Conservation (phyloP, 1,140 invertebrate species). For the Stratiolaelaps scimitus region DNA sequence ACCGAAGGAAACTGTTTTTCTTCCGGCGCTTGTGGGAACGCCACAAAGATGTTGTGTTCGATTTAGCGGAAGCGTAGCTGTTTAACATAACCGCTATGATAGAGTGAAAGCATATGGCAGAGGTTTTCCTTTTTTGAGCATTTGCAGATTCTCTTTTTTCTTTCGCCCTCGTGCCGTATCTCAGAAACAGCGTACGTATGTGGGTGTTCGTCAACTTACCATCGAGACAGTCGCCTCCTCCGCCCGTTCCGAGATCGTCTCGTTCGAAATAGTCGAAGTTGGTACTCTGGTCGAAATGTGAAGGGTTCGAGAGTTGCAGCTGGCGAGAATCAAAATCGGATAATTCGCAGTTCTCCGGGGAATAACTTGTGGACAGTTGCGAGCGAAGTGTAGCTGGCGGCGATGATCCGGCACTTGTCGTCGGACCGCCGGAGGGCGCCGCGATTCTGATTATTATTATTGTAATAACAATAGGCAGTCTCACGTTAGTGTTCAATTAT, state of each 20-base stretch:
- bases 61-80: no score
- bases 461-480: neutral
- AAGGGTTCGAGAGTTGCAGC: conserved; percentile 65
- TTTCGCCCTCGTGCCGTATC: no score
- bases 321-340: conserved; percentile 70
- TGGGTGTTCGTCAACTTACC: conserved; percentile 33
- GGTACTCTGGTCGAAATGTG: conserved; percentile 64
- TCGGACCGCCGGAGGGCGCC: conserved; percentile 47
- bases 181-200: no score
- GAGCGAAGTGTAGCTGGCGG: conserved; percentile 20
- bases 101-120: no score
- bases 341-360: conserved; percentile 66
- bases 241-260: conserved; percentile 30
- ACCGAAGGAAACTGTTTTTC: no score
- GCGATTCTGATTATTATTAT: conserved; percentile 38
- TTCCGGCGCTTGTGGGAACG: no score
- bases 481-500: neutral
- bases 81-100: no score
- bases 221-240: conserved; percentile 34
- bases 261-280: conserved; percentile 78
- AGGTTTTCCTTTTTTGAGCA: no score
- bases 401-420: conserved; percentile 12
- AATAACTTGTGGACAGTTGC: conserved; percentile 4
- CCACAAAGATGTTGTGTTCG: no score
- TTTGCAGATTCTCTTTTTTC: no score